Evolutionary conservation across 2,113 vertebrate species (phyloP).

Genomic region (Chloebia gouldiae): DNA sequence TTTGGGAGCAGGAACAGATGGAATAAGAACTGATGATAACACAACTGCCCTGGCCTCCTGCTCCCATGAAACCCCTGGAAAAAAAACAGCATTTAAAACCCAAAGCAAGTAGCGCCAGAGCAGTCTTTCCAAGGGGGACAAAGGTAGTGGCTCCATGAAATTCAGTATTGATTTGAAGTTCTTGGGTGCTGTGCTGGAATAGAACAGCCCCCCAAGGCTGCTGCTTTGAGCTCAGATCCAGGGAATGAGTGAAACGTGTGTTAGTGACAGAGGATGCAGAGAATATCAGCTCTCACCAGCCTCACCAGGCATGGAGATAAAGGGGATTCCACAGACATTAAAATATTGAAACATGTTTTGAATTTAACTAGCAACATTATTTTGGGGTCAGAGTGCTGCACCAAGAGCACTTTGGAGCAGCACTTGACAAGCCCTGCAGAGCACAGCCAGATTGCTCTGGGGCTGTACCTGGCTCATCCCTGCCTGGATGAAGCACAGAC

Average conservation of each 20-base stretch:
- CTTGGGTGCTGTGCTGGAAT: neutral
- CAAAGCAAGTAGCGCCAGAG: neutral
- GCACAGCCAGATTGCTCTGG: too few species aligned
- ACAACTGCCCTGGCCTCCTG: neutral
- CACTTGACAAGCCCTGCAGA: too few species aligned
- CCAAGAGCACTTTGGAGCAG: neutral
- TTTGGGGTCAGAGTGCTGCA: neutral
- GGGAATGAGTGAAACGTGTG: neutral
- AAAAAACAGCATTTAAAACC: neutral
- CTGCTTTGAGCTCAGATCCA: neutral
- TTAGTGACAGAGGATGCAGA: neutral
- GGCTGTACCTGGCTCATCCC: too few species aligned
- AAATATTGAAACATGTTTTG: neutral
- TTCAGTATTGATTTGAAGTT: fast-evolving
- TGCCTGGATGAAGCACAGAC: too few species aligned
- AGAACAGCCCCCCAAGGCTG: neutral
- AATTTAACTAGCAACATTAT: neutral
- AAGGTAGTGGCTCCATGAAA: neutral
- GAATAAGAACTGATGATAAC: neutral
- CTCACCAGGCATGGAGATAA: neutral
- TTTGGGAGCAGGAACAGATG: neutral
- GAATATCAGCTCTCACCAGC: neutral
- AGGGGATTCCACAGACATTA: neutral
- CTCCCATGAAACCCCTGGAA: neutral
- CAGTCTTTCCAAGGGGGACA: neutral